A percentile compares a stretch with the other conserved stretches of the same genome.
phyloP scores from a whole-genome alignment of 92 coral and sea anemone genomes.

The Porites cylindrica region DNA sequence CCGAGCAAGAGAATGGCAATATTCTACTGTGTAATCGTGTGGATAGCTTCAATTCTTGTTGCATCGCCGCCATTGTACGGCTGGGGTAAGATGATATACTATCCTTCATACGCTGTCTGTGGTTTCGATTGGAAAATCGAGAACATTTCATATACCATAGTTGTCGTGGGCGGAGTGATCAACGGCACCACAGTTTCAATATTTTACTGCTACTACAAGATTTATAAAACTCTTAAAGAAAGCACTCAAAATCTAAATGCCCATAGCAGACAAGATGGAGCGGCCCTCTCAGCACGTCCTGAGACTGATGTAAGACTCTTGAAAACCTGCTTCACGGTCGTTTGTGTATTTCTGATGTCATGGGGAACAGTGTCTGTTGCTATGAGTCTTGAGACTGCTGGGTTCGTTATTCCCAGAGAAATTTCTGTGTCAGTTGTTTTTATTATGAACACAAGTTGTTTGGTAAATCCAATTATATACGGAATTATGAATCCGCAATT shows the following conservation, averaged over 20 bases:
- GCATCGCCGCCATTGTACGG: slow-evolving; percentile 72
- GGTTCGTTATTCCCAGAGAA: slow-evolving; percentile 21
- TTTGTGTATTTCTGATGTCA: slow-evolving; percentile 55
- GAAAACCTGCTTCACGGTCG: slow-evolving; percentile 65
- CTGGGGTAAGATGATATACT: slow-evolving; percentile 66
- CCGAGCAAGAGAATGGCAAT: slow-evolving; percentile 46
- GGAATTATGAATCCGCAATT: slow-evolving; percentile 71
- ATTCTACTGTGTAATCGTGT: slow-evolving; percentile 37
- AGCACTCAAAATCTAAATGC: slow-evolving; percentile 34
- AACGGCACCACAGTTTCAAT: slow-evolving; percentile 31
- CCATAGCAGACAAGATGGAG: not conserved
- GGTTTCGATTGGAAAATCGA: slow-evolving; percentile 61
- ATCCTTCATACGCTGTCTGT: slow-evolving; percentile 49
- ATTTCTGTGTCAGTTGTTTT: slow-evolving; percentile 39
- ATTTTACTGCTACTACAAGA: slow-evolving; percentile 46
- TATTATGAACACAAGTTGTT: slow-evolving; percentile 58
- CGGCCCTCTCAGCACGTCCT: not conserved
- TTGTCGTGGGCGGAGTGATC: slow-evolving; percentile 44
- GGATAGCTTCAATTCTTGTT: slow-evolving; percentile 57
- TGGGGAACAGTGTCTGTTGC: slow-evolving; percentile 54
- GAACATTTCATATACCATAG: slow-evolving; percentile 62
- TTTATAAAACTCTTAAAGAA: slow-evolving; percentile 42
- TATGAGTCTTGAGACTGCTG: slow-evolving; percentile 44
- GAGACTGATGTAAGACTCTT: slow-evolving; percentile 51
- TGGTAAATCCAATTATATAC: slow-evolving; percentile 66